Evolutionary conservation across 2,113 vertebrate species (phyloP).

Genomic region (Tiliqua scincoides): DNA sequence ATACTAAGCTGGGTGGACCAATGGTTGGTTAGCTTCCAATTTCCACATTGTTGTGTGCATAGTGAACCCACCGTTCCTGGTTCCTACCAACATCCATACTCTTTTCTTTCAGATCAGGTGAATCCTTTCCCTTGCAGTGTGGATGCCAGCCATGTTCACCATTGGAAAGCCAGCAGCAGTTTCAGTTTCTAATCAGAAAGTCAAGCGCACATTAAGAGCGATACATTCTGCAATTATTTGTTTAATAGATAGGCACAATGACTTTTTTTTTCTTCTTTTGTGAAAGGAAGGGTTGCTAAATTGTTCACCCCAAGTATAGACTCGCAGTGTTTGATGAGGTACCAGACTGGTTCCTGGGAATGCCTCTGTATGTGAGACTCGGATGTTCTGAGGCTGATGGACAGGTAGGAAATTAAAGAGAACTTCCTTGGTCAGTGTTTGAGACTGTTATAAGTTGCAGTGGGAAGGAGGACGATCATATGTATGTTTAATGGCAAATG

Average conservation of each 20-base stretch:
- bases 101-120: not conserved
- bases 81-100: too few relatives aligned
- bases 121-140: not conserved
- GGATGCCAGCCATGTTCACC: not conserved
- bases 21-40: too few relatives aligned
- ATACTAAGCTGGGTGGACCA: too few relatives aligned
- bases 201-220: not conserved
- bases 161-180: not conserved
- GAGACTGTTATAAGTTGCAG: not conserved
- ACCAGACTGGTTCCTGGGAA: not conserved
- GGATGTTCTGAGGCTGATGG: not conserved
- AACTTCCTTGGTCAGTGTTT: not conserved
- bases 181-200: not conserved
- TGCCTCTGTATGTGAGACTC: not conserved
- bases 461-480: not conserved
- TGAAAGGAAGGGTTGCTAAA: not conserved
- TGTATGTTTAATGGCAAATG: too few relatives aligned
- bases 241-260: too few relatives aligned
- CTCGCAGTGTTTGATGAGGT: not conserved
- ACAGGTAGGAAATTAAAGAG: not conserved
- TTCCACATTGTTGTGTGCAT: too few relatives aligned
- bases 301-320: not conserved
- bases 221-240: not conserved
- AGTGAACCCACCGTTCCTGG: too few relatives aligned
- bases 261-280: not conserved